Evolutionary conservation across 2,797 vertebrate species (phyloP), one percentile per base, ranked within the genome.

Genomic region (Adrianichthys oophorus): DNA sequence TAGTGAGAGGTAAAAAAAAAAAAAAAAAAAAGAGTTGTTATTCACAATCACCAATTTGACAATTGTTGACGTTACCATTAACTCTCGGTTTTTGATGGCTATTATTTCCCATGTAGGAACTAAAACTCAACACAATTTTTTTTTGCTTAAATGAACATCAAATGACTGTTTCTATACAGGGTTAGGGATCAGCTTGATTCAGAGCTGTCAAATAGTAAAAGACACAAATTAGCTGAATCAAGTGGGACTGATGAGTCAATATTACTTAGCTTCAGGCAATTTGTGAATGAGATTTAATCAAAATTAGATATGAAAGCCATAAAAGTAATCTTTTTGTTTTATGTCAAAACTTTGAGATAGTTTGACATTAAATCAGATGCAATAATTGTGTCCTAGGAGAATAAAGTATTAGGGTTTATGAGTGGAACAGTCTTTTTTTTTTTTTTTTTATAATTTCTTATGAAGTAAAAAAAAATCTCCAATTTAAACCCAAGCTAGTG

Each of bases 241-340:
- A 62, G 62, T 61, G 44, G 61, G 69, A 65, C 17, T 41, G 10
- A 52, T 59, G 61, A 81, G 56, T 71, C 67, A 52, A 43, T 57
- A 40, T 40, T 49, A 15, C 42, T 52, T 13, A 10, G 48, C 66
- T 66, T 76, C 59, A 72, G 58, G 57, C 40, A 74, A 49, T 7
- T n/a, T 13, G 70, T 63, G 42, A 85, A 65, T 75, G 43, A 70
- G 41, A 56, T 41, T 50, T 50, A 55, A 72, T 32, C 1, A 59
- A 75, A 73, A 72, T 47, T 17, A 41, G 41, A 61, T 58, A 65
- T 65, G 41, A 60, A 49, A 24, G 52, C 29, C 37, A 55, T 62
- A 1, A 52, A 71, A 62, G 19, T 19, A 37, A 66, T 23, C 42
- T 19, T 54, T 0, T 2, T 37, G 16, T 68, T 63, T 21, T 46